phyloP scores from a whole-genome alignment of 2,797 vertebrate genomes.

The Botia kubotai region DNA sequence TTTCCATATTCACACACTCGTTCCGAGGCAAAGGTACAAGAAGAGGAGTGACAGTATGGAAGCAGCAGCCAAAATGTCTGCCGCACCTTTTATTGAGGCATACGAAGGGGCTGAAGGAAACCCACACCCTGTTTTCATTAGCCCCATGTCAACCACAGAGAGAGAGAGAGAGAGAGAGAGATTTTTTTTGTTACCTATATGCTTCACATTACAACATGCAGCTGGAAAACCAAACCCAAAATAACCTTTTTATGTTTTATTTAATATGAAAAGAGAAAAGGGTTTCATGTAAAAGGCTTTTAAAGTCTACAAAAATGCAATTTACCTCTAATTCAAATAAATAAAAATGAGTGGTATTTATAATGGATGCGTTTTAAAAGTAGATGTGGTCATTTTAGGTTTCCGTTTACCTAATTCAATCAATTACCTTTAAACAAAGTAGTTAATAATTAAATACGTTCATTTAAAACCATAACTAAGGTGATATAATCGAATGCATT shows the following conservation, averaged over 20 bases:
- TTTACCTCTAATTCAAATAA: neutral
- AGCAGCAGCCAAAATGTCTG: conserved; percentile 61
- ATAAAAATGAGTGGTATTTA: too few relatives aligned
- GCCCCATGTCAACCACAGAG: conserved; percentile 59
- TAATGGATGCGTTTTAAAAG: too few relatives aligned
- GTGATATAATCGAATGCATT: too few relatives aligned
- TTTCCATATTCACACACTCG: conserved; percentile 76
- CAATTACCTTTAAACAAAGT: too few relatives aligned
- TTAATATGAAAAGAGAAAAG: conserved; percentile 3
- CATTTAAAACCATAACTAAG: too few relatives aligned
- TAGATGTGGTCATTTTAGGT: too few relatives aligned
- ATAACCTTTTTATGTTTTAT: conserved; percentile 10
- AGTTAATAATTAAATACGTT: too few relatives aligned
- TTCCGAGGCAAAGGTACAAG: conserved; percentile 57
- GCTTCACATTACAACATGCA: conserved; percentile 58
- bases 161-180: conserved; percentile 42
- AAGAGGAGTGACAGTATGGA: conserved; percentile 58
- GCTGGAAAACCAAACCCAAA: conserved; percentile 49
- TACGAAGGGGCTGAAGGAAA: conserved; percentile 65
- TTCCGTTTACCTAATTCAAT: too few relatives aligned
- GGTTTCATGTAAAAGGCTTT: conserved; percentile 16
- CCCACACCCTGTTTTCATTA: conserved; percentile 69
- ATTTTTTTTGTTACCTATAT: too few relatives aligned
- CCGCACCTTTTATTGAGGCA: conserved; percentile 64
- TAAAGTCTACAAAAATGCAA: conserved; percentile 12